These are phyloP conservation scores for Cosmopolites sordidus DNA, from an alignment of 2,888 invertebrate species.

Conservation along the genomic window DNA sequence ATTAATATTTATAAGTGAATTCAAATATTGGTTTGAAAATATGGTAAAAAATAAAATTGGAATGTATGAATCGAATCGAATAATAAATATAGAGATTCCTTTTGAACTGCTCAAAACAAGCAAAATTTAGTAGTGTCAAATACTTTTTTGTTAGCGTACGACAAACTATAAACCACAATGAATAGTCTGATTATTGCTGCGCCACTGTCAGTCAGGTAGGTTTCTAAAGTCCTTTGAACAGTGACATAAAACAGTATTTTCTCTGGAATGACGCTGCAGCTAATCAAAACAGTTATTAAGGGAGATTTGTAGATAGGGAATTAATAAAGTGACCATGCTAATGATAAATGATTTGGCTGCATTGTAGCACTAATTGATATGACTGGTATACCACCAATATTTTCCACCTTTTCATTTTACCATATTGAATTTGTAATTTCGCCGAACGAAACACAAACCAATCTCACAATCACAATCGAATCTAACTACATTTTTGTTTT, in stretches of 20 bases:
- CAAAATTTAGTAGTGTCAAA: too few relatives aligned
- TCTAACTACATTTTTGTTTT: too few relatives aligned
- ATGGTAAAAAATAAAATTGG: too few relatives aligned
- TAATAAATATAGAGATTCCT: too few relatives aligned
- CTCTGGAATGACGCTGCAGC: not conserved
- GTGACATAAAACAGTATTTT: conserved; percentile 1
- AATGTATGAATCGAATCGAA: too few relatives aligned
- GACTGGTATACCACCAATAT: conserved; percentile 3
- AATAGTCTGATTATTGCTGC: not conserved
- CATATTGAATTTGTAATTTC: not conserved
- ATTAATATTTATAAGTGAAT: too few relatives aligned
- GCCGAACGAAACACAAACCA: not conserved
- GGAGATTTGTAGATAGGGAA: conserved; percentile 18
- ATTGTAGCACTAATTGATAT: conserved; percentile 10
- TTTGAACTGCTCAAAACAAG: too few relatives aligned
- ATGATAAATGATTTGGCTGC: conserved; percentile 9
- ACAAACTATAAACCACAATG: not conserved
- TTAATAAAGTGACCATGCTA: conserved; percentile 15
- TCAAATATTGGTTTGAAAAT: too few relatives aligned
- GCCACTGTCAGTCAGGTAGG: conserved; percentile 8
- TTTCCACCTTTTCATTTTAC: conserved; percentile 9
- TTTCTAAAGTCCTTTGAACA: conserved; percentile 13
- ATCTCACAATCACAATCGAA: not conserved
- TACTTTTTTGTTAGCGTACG: not conserved
- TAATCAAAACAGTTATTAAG: conserved; percentile 20